A percentile compares a stretch with the other conserved stretches of the same genome.
These are phyloP conservation scores for Drosophila affinis DNA, from an alignment of 2,888 invertebrate species.

Conservation along the genomic window DNA sequence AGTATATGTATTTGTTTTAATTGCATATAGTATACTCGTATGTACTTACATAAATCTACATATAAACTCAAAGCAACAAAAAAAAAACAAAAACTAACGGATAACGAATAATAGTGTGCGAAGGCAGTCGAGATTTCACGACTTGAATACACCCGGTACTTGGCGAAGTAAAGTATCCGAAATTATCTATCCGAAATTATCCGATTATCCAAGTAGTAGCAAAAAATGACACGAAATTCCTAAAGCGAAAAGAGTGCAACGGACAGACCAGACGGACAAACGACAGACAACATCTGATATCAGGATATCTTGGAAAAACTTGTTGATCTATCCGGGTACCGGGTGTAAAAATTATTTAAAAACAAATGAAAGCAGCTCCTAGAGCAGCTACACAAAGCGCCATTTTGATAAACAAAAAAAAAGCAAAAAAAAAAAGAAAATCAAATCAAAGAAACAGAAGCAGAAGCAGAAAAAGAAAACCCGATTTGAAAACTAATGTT, in stretches of 20 bases:
- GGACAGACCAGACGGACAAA: not conserved
- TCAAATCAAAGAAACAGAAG: not conserved
- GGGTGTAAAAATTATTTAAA: conserved; percentile 8
- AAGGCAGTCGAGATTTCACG: conserved; percentile 12
- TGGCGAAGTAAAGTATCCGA: not conserved
- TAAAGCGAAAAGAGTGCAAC: not conserved
- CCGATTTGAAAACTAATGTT: conserved; percentile 19
- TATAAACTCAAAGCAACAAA: conserved; percentile 3
- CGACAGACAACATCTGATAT: not conserved
- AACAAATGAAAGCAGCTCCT: not conserved
- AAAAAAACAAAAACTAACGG: not conserved
- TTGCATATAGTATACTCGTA: conserved; percentile 23
- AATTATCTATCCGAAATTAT: not conserved
- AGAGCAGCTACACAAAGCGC: conserved; percentile 22
- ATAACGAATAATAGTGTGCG: not conserved
- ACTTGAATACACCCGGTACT: conserved; percentile 23
- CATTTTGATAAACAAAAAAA: conserved; percentile 38
- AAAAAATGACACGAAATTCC: not conserved
- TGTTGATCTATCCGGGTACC: conserved; percentile 1
- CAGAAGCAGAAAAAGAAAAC: not conserved
- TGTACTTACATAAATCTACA: conserved; percentile 6
- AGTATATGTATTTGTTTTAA: conserved; percentile 15
- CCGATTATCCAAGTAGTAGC: not conserved
- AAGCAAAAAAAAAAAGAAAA: not conserved
- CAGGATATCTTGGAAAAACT: no score